phyloP scores from a whole-genome alignment of 2,888 invertebrate species.

The Brachyptera putata region DNA sequence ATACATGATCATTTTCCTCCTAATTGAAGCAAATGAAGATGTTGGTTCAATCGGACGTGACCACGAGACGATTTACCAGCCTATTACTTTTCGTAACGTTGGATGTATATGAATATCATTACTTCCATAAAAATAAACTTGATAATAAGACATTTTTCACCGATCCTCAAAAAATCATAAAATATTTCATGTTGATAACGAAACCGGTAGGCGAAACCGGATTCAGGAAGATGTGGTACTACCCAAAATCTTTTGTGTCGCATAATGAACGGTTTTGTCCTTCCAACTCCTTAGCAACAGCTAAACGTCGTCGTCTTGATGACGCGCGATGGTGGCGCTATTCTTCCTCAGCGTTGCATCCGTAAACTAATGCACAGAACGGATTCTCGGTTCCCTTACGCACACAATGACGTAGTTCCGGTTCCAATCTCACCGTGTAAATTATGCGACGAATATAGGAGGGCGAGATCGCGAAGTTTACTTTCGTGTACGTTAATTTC shows the following conservation, averaged over 20 bases:
- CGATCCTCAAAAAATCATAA: too few relatives aligned
- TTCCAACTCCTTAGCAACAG: background rate
- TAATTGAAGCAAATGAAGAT: too few relatives aligned
- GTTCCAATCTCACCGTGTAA: background rate
- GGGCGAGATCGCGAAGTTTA: too few relatives aligned
- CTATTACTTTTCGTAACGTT: too few relatives aligned
- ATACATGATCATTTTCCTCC: too few relatives aligned
- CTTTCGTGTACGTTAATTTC: too few relatives aligned
- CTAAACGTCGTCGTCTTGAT: background rate
- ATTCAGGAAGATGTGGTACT: background rate
- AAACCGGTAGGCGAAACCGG: background rate
- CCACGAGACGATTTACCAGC: too few relatives aligned
- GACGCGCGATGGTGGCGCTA: background rate
- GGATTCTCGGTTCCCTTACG: background rate
- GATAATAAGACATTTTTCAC: too few relatives aligned
- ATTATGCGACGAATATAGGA: conserved; percentile 1
- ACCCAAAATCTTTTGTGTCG: background rate
- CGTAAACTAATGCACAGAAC: conserved; percentile 7
- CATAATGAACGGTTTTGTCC: background rate
- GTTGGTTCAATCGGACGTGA: too few relatives aligned
- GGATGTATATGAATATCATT: too few relatives aligned
- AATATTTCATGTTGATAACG: too few relatives aligned
- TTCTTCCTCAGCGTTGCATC: conserved; percentile 1
- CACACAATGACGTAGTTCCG: background rate
- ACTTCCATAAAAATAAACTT: too few relatives aligned